A percentile compares a stretch with the other conserved stretches of the same genome.
These are phyloP conservation scores for Eudasyphora cyanicolor DNA, from an alignment of 2,888 invertebrate genomes.

Conservation along the genomic window DNA sequence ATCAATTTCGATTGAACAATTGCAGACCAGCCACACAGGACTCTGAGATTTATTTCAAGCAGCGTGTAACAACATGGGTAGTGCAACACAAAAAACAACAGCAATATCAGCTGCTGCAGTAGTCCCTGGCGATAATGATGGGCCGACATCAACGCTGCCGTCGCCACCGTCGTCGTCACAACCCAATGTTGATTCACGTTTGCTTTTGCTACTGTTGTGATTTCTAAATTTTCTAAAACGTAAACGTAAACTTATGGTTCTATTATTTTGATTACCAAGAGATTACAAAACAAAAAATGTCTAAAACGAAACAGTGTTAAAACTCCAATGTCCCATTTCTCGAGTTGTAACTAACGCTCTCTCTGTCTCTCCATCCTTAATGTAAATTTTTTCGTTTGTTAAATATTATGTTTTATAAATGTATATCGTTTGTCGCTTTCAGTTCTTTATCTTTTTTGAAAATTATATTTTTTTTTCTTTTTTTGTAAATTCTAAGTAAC, in stretches of 20 bases:
- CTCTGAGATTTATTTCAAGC: conserved; percentile 75
- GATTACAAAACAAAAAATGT: conserved; percentile 10
- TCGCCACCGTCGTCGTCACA: neutral
- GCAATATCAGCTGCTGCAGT: conserved; percentile 36
- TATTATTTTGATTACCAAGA: conserved; percentile 45
- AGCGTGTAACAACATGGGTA: conserved; percentile 63
- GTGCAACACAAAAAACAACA: too few species aligned
- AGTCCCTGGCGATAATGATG: neutral
- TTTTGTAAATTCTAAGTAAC: conserved; percentile 44
- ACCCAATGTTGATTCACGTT: conserved; percentile 54
- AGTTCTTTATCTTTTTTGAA: conserved; percentile 17
- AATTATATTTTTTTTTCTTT: conserved; percentile 10
- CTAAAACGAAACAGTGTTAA: conserved; percentile 27
- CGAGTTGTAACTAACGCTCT: conserved; percentile 2
- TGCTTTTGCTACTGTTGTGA: conserved; percentile 64
- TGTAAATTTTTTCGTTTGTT: neutral
- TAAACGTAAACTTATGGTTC: conserved; percentile 57
- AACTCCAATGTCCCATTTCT: conserved; percentile 4
- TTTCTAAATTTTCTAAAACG: conserved; percentile 60
- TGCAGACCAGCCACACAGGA: conserved; percentile 83
- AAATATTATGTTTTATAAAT: conserved; percentile 8
- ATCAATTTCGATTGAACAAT: conserved; percentile 91
- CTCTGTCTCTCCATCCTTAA: neutral
- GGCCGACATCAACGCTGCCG: conserved; percentile 14
- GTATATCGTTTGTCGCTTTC: conserved; percentile 25